Conservation (phyloP, 2,797 vertebrate genomes). For the Rhodeus uyekii region DNA sequence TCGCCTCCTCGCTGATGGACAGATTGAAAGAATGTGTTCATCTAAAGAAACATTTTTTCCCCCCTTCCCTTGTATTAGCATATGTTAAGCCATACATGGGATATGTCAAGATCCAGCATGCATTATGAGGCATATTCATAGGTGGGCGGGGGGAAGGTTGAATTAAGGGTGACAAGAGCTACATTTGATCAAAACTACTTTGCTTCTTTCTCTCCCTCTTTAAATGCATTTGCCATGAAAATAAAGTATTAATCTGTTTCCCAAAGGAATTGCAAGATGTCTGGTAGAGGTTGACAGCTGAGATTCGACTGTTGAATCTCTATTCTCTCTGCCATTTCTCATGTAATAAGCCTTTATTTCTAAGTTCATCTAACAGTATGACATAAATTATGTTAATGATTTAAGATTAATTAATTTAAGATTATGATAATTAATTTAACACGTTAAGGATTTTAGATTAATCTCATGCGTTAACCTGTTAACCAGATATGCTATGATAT, state of each 20-base stretch:
- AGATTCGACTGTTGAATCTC: conserved; percentile 68
- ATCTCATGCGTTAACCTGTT: too few relatives aligned
- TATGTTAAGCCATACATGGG: conserved; percentile 54
- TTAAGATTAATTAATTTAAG: too few relatives aligned
- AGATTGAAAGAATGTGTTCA: conserved; percentile 51
- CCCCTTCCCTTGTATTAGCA: conserved; percentile 63
- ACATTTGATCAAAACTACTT: conserved; percentile 49
- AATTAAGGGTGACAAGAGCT: conserved; percentile 59
- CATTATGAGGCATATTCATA: conserved; percentile 55
- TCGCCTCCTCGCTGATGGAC: conserved; percentile 42
- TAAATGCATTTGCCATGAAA: conserved; percentile 75
- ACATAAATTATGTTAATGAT: too few relatives aligned
- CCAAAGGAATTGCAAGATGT: conserved; percentile 79
- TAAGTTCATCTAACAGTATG: too few relatives aligned
- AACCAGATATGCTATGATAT: too few relatives aligned
- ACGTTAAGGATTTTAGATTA: too few relatives aligned
- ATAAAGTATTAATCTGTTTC: conserved; percentile 82
- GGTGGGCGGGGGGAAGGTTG: conserved; percentile 51
- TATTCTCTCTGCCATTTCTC: too few relatives aligned
- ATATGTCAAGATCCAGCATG: conserved; percentile 50
- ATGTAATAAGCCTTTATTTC: too few relatives aligned
- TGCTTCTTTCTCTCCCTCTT: conserved; percentile 53
- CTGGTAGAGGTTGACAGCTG: conserved; percentile 75
- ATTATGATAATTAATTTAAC: too few relatives aligned
- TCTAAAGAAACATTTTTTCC: conserved; percentile 57